Percentiles rank a stretch among this genome's conserved stretches.
Evolutionary conservation across 2,113 vertebrate species (phyloP).

Genomic region (Cynoglossus semilaevis): DNA sequence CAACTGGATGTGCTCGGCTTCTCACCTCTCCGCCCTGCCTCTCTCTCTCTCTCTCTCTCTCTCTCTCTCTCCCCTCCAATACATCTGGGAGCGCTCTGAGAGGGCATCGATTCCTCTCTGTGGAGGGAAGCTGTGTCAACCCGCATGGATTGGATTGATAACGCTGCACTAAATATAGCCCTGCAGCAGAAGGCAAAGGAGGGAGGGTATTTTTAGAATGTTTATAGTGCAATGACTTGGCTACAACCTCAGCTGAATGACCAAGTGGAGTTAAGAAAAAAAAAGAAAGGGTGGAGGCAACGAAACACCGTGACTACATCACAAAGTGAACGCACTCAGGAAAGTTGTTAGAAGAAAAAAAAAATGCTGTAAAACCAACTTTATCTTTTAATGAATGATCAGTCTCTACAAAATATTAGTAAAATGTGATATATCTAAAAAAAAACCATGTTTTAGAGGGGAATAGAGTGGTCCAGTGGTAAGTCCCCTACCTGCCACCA

Average conservation of each 20-base stretch:
- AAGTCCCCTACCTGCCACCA: too few species aligned
- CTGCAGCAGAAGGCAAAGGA: constrained; percentile 67
- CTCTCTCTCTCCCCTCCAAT: constrained; percentile 13
- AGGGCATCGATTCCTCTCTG: constrained; percentile 60
- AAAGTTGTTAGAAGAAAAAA: not conserved
- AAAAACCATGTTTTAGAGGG: too few species aligned
- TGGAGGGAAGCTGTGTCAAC: constrained; percentile 66
- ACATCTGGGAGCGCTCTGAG: constrained; percentile 45
- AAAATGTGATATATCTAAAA: too few species aligned
- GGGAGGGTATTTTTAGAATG: constrained; percentile 74
- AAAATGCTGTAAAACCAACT: too few species aligned
- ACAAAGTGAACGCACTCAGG: not conserved
- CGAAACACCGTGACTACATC: not conserved
- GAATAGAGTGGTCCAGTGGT: too few species aligned
- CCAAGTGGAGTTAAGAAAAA: constrained; percentile 25
- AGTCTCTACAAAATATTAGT: too few species aligned
- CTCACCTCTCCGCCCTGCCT: too few species aligned
- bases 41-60: too few species aligned
- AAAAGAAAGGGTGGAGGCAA: not conserved
- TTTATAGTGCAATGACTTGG: constrained; percentile 61
- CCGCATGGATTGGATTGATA: constrained; percentile 71
- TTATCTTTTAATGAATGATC: too few species aligned
- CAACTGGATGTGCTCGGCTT: too few species aligned
- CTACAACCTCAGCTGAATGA: constrained; percentile 55
- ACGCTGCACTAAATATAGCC: constrained; percentile 73